phyloP scores from a whole-genome alignment of 2,797 vertebrate genomes.

The Halcyon leucocephala region DNA sequence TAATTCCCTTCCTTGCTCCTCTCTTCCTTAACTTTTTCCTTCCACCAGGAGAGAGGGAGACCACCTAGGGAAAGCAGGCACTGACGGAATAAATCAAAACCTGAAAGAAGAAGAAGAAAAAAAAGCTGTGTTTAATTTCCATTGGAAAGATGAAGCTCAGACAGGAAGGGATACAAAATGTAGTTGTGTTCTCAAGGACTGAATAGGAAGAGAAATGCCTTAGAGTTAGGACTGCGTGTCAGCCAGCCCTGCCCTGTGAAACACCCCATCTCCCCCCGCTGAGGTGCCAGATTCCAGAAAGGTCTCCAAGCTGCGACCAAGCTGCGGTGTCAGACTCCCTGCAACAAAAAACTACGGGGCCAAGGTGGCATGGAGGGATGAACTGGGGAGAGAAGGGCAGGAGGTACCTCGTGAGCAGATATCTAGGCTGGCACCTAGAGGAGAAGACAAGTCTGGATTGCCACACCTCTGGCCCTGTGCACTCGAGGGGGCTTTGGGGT shows the following conservation, averaged over 20 bases:
- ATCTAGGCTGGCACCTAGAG: background rate
- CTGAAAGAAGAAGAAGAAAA: background rate
- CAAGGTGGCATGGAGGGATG: accelerated
- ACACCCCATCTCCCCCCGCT: background rate
- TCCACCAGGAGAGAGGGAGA: background rate
- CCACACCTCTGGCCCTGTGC: background rate
- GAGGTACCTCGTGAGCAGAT: background rate
- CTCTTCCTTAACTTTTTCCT: background rate
- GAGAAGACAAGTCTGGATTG: background rate
- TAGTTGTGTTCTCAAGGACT: background rate
- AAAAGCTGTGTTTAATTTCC: background rate
- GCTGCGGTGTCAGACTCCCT: accelerated
- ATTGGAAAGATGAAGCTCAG: background rate
- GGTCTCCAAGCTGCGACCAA: background rate
- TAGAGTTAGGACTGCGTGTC: background rate
- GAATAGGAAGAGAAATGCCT: background rate
- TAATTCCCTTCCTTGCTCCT: background rate
- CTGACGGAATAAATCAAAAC: background rate
- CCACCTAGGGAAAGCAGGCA: background rate
- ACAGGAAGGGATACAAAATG: background rate
- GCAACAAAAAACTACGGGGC: background rate
- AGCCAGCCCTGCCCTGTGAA: accelerated
- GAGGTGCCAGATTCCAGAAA: background rate
- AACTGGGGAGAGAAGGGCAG: background rate
- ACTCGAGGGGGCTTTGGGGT: background rate